A percentile compares a stretch with the other conserved stretches of the same genome.
Conservation (phyloP, 2,113 vertebrate species). For the Bubo scandiacus region DNA sequence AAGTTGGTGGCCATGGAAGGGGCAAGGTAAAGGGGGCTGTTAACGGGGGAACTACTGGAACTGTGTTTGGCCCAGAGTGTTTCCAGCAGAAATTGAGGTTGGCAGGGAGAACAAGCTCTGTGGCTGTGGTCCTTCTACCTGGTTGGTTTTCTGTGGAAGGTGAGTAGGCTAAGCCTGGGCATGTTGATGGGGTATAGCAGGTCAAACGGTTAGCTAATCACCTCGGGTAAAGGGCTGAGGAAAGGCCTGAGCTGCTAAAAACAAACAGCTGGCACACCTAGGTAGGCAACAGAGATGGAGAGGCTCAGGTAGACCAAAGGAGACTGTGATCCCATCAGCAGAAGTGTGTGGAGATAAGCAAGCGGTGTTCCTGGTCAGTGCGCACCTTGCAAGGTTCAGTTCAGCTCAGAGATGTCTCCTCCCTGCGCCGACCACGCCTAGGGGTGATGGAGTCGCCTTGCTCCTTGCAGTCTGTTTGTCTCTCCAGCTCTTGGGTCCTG, state of each 20-base stretch:
- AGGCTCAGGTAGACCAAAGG: not conserved
- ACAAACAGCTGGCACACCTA: not conserved
- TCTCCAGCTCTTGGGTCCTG: not conserved
- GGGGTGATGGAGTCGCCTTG: accelerated
- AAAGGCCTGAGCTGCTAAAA: conserved; percentile 15
- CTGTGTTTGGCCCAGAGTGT: not conserved
- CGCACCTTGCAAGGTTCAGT: not conserved
- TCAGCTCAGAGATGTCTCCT: not conserved
- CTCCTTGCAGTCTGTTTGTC: not conserved
- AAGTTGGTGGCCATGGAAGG: not conserved
- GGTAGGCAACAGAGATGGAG: not conserved
- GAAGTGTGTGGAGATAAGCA: not conserved
- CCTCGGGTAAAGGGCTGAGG: not conserved
- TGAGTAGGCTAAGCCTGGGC: not conserved
- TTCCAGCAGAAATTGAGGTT: not conserved
- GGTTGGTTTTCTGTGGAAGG: not conserved
- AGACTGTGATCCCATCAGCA: not conserved
- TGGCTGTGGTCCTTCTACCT: not conserved
- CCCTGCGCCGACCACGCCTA: not conserved
- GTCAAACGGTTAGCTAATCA: conserved; percentile 50
- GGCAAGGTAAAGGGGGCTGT: not conserved
- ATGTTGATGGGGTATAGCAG: not conserved
- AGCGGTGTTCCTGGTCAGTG: not conserved
- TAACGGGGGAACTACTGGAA: not conserved
- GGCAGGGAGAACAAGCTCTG: not conserved